Base-by-base conservation (phyloP, 2,888 invertebrate species). In the Tridacna gigas region DNA sequence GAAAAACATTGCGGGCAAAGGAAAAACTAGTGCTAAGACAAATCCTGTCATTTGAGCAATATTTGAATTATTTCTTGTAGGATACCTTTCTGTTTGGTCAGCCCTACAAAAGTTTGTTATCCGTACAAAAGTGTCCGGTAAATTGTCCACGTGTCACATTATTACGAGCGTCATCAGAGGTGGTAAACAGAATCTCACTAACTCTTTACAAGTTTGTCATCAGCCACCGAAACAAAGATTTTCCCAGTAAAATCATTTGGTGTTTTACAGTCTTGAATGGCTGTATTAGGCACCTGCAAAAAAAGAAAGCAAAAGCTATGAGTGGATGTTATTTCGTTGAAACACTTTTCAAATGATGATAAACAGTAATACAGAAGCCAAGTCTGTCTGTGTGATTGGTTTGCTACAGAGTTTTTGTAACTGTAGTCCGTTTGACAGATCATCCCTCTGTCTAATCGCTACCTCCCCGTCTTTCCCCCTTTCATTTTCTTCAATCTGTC, bases 201-300 rank as follows among this genome's bases (percentile, higher is more conserved):
- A 37, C 37, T 37, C 22, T 84, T 82, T 5, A 88, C 83, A 0
- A 88, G 86, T 63, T 86, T 84, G 66, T 90, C 87, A 12, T 82
- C 79, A 9, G 56, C 75, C 7, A 79, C 85, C 63, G 80, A 82
- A 22, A 83, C 56, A 51, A 89, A 90, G 47, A 83, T 78, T 69
- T 90, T 90, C 11, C 90, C 89, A 0, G 81, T 84, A 77, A 89
- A 88, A 65, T 90, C 89, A 7, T 80, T 77, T 15, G 82, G 74
- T 63, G 88, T 89, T 22, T 75, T 76, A 51, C 89, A 89, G 26
- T 84, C 81, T 37, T 71, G 56, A 26, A 90, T 79, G 0, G 87
- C 89, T 20, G 83, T 74, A 60, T 90, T 84, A 0, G 88, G 77
- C 0, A 90, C 87, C 90, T 90, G 80, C 3, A 84, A 74, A 37